A percentile compares a stretch with the other conserved stretches of the same genome.
phyloP scores from a whole-genome alignment of 1,140 invertebrate genomes.

The Drosophila equinoxialis region DNA sequence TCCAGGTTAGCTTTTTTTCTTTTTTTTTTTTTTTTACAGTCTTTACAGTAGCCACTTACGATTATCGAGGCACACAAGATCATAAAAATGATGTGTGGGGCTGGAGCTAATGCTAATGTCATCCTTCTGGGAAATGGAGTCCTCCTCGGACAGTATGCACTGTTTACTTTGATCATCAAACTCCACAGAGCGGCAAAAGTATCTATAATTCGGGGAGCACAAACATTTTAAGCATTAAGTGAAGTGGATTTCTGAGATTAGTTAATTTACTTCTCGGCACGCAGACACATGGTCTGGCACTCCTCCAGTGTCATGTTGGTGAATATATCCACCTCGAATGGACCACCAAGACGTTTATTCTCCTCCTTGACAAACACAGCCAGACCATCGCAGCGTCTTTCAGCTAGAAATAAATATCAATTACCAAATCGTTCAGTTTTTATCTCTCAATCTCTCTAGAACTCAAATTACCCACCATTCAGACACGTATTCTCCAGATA shows the following conservation, averaged over 20 bases:
- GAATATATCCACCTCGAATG: constrained; percentile 93
- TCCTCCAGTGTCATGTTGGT: constrained; percentile 92
- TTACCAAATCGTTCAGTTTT: neutral
- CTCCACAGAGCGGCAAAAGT: constrained; percentile 95
- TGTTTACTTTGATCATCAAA: constrained; percentile 93
- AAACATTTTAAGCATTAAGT: constrained; percentile 57
- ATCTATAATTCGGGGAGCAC: constrained; percentile 83
- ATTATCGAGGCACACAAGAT: constrained; percentile 92
- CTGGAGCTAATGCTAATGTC: constrained; percentile 91
- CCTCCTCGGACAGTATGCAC: constrained; percentile 94
- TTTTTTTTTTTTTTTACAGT: constrained; percentile 10
- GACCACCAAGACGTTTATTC: constrained; percentile 92
- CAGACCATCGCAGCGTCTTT: constrained; percentile 92
- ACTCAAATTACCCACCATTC: constrained; percentile 86
- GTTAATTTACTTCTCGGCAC: constrained; percentile 88
- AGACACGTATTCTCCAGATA: constrained; percentile 96
- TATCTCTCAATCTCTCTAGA: neutral
- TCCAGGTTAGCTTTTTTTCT: neutral
- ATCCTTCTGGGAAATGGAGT: constrained; percentile 93
- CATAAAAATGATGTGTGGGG: constrained; percentile 92
- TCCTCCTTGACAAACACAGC: constrained; percentile 94
- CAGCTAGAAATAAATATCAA: constrained; percentile 84
- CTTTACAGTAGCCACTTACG: constrained; percentile 87
- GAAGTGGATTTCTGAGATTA: constrained; percentile 37
- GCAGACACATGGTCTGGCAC: constrained; percentile 91